Conservation (phyloP, 2,797 vertebrate genomes). For the Urophycis tenuis region DNA sequence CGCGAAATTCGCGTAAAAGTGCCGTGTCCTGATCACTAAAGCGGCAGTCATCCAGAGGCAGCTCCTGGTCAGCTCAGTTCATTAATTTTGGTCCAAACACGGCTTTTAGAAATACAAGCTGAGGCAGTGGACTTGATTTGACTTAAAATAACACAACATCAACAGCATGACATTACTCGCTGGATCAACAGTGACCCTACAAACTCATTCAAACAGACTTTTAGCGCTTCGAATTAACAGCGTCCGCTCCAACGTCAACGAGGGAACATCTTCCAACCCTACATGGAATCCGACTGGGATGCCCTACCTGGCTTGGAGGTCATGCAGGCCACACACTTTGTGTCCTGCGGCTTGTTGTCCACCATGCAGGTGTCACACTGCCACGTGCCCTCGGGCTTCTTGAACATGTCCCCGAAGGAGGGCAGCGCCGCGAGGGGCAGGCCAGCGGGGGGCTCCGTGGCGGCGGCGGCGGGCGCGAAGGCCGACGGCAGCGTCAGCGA, state of each 20-base stretch:
- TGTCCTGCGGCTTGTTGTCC: slow-evolving; percentile 83
- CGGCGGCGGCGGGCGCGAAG: slow-evolving; percentile 66
- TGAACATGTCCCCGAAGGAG: slow-evolving; percentile 88
- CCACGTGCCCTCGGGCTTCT: slow-evolving; percentile 86
- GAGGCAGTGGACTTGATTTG: too few relatives aligned
- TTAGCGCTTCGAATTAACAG: not conserved
- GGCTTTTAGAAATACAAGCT: not conserved
- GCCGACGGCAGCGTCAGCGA: slow-evolving; percentile 71
- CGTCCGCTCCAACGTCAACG: not conserved
- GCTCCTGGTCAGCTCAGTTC: too few relatives aligned
- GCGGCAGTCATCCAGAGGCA: too few relatives aligned
- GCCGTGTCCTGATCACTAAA: too few relatives aligned
- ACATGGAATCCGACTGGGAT: not conserved
- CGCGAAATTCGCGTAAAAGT: too few relatives aligned
- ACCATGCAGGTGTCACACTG: slow-evolving; percentile 84
- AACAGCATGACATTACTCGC: not conserved
- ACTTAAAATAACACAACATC: not conserved
- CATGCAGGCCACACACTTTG: slow-evolving; percentile 84
- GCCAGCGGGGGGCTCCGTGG: slow-evolving; percentile 52
- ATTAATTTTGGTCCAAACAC: too few relatives aligned
- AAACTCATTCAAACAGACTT: not conserved
- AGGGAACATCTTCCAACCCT: too few relatives aligned
- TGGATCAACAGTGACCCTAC: not conserved
- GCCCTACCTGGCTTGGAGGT: slow-evolving; percentile 82
- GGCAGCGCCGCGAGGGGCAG: slow-evolving; percentile 63